These are phyloP conservation scores for Elephas maximus DNA, from an alignment of 2,113 vertebrate species.

Conservation along the genomic window DNA sequence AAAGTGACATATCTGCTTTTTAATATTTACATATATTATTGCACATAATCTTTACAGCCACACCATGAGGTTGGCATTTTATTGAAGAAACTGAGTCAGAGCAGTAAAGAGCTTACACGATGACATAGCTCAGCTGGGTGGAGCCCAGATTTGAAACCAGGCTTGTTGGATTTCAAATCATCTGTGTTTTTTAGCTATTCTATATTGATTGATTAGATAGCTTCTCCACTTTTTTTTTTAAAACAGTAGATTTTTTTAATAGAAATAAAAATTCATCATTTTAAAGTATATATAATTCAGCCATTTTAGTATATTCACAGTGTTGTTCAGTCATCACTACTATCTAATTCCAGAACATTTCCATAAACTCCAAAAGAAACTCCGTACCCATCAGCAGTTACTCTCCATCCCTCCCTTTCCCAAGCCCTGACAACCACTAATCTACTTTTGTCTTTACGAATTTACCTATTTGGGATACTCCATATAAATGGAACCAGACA, in stretches of 20 bases:
- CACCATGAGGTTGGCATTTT: neutral
- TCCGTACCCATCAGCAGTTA: neutral
- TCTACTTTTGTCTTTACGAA: neutral
- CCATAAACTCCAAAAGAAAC: neutral
- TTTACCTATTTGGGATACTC: neutral
- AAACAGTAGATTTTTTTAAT: neutral
- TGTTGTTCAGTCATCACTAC: neutral
- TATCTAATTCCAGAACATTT: neutral
- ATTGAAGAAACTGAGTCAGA: neutral
- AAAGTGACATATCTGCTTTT: too few relatives aligned
- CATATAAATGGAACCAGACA: neutral
- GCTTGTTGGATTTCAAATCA: neutral
- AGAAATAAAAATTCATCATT: conserved; percentile 3
- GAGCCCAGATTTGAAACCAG: neutral
- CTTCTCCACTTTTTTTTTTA: neutral
- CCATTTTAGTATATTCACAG: neutral
- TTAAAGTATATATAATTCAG: neutral
- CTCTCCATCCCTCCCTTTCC: neutral
- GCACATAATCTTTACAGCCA: neutral
- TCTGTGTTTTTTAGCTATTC: neutral
- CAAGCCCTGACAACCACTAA: neutral
- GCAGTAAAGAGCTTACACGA: neutral
- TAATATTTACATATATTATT: rapidly evolving
- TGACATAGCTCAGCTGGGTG: neutral
- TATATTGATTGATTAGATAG: neutral